Conservation (phyloP, 1,140 invertebrate species). For the Agraylea sexmaculata region DNA sequence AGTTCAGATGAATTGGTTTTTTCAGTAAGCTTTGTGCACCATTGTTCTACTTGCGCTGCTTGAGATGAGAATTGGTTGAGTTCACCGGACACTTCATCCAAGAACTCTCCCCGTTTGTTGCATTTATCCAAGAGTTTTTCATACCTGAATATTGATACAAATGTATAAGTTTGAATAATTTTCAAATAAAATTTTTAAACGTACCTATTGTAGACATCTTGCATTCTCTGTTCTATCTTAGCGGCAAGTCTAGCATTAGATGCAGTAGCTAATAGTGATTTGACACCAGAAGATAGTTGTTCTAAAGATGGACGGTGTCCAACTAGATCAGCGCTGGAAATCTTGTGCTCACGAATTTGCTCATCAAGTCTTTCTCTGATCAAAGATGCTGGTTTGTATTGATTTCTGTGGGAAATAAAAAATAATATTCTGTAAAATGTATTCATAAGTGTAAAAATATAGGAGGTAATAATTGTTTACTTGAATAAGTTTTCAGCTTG, state of each 20-base stretch:
- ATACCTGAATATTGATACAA: conserved; percentile 42
- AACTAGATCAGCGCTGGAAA: conserved; percentile 72
- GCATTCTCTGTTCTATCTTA: conserved; percentile 76
- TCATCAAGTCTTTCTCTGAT: conserved; percentile 82
- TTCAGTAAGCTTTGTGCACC: conserved; percentile 61
- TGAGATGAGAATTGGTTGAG: conserved; percentile 62
- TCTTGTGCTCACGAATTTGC: conserved; percentile 71
- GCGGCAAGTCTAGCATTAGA: conserved; percentile 79
- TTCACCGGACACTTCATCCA: conserved; percentile 67
- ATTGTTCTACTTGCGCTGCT: conserved; percentile 54
- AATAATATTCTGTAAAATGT: neutral
- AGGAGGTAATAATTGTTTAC: conserved; percentile 34
- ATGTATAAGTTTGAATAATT: too few relatives aligned
- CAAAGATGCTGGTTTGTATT: conserved; percentile 71
- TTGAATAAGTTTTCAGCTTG: conserved; percentile 74
- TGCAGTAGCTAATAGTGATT: conserved; percentile 67
- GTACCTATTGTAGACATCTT: conserved; percentile 60
- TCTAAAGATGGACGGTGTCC: conserved; percentile 75
- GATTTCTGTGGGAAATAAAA: conserved; percentile 36
- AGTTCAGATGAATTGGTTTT: conserved; percentile 62
- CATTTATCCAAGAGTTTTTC: conserved; percentile 75
- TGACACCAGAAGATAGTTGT: conserved; percentile 63
- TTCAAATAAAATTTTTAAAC: too few relatives aligned
- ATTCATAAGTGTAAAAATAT: conserved; percentile 2
- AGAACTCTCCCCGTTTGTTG: conserved; percentile 61